These are phyloP conservation scores for Operophtera brumata DNA, from an alignment of 2,888 invertebrate genomes.

Conservation along the genomic window DNA sequence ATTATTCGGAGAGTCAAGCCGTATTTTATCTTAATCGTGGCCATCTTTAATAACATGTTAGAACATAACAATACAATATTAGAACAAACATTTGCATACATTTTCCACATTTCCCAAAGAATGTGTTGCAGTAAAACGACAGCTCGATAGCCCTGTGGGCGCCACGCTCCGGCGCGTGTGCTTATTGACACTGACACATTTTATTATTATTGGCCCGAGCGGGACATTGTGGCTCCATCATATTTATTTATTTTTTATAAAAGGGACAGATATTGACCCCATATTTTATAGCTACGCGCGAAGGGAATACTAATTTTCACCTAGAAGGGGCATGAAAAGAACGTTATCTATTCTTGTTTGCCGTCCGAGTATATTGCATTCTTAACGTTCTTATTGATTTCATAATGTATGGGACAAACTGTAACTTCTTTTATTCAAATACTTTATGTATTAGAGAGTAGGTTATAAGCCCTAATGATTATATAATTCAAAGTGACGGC, in stretches of 20 bases:
- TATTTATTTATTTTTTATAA: constrained; percentile 35
- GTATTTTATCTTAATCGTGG: no score
- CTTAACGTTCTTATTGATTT: background rate
- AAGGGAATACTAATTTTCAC: constrained; percentile 31
- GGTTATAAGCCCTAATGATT: no score
- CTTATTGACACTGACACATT: constrained; percentile 33
- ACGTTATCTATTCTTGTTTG: constrained; percentile 15
- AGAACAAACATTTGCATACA: background rate
- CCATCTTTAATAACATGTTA: no score
- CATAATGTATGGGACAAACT: background rate
- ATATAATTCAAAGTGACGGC: no score
- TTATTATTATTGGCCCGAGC: constrained; percentile 31
- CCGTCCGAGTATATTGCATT: background rate
- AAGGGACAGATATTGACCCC: constrained; percentile 34
- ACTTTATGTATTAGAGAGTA: no score
- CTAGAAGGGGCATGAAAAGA: constrained; percentile 11
- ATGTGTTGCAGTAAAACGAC: background rate
- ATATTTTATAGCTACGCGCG: constrained; percentile 32
- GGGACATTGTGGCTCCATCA: constrained; percentile 27
- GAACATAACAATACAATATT: no score
- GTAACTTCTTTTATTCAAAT: no score
- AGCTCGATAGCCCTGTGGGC: constrained; percentile 1
- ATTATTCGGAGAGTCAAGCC: no score
- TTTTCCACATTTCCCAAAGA: background rate
- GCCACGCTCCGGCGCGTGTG: constrained; percentile 8